Base-by-base conservation (phyloP, 1,140 invertebrate species). In the Odontomachus brunneus region DNA sequence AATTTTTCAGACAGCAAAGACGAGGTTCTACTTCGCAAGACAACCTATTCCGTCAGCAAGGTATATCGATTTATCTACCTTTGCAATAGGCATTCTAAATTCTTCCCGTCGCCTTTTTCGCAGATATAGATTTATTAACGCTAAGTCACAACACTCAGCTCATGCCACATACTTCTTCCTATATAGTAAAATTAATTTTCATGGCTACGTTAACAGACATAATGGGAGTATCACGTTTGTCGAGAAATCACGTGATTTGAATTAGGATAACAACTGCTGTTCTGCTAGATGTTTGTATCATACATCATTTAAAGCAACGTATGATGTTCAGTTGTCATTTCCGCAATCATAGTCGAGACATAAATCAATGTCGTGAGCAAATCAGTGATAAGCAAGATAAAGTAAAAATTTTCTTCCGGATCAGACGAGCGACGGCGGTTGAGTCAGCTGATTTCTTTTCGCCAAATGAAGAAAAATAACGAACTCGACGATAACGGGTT, bases 1-100 rank as follows among this genome's bases (percentile, higher is more conserved):
- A 65, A n/a, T 63, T 38, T 53, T 19, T 62, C 7, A 2, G 55
- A 66, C 15, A 76, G 26, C 26, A 76, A 76, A 66, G 44, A 76
- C n/a, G 74, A 76, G n/a, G 74, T 66, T 3, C 14, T 76, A n/a
- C 62, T 29, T n/a, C 74, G 74, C 29, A 49, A 62, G 74, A 76
- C 26, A 66, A 76, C 5, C 5, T 76, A 26, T 62, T 76, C 1
- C 74, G 62, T 76, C 74, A 76, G n/a, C 74, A 53, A 66, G 74
- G 62, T 66, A 65, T 15, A 24, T 29, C 29, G 15, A 72, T 38
- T 73, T 60, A 48, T 59, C 22, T 57, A 57, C 11, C 51, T n/a
- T 0, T 57, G 0, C 60, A 60, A 73, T 73, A 17, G 38, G 19
- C 22, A 12, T 19, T 60, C n/a, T 44, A 26, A 51, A 26, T 73